These are phyloP conservation scores for Portunus trituberculatus DNA, from an alignment of 1,140 invertebrate genomes.

Conservation along the genomic window DNA sequence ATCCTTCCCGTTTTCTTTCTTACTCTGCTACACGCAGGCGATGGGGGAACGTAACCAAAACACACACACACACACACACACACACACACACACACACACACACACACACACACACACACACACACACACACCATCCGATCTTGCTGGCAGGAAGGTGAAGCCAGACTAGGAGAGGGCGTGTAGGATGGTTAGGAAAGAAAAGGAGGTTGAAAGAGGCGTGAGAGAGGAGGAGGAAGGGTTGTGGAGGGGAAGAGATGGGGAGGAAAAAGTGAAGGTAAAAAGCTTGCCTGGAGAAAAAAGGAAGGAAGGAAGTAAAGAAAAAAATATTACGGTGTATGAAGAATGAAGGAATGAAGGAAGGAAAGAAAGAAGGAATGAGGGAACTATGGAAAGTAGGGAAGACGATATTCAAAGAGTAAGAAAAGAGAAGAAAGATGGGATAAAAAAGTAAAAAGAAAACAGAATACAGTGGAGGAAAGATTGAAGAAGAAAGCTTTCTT, in stretches of 20 bases:
- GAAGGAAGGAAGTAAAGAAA: not conserved
- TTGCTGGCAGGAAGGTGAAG: not conserved
- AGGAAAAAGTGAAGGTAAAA: not conserved
- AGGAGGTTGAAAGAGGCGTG: not conserved
- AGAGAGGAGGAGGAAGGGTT: not conserved
- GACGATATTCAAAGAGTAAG: not conserved
- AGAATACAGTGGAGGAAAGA: not conserved
- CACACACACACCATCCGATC: not conserved
- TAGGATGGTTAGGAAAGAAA: not conserved
- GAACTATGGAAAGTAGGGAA: not conserved
- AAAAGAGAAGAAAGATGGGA: not conserved
- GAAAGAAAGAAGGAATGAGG: not conserved
- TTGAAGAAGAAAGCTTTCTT: not conserved
- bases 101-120: not conserved
- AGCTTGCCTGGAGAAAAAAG: not conserved
- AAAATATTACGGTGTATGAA: too few species aligned
- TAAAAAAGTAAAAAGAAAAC: not conserved
- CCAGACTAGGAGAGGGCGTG: too few species aligned
- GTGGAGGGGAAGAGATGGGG: slow-evolving; percentile 13
- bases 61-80: slow-evolving; percentile 17
- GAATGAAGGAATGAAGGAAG: not conserved
- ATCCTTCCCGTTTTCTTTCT: not conserved
- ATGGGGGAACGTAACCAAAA: too few species aligned
- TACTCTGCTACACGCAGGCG: not conserved
- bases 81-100: slow-evolving; percentile 30